Conservation (phyloP, 2,113 vertebrate genomes). For the Chinchilla lanigera region DNA sequence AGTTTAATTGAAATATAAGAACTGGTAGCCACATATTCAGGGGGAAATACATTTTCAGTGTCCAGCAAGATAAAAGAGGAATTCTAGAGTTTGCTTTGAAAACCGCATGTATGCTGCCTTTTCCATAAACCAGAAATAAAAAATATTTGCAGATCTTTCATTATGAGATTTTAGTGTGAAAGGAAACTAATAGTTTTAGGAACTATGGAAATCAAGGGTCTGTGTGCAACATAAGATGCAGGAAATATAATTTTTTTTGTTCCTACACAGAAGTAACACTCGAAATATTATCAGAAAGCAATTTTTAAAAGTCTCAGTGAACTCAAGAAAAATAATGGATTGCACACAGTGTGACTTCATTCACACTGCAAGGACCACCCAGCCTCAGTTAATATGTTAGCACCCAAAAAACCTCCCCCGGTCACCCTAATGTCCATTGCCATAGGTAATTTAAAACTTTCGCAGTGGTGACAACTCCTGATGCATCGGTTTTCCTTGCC, state of each 20-base stretch:
- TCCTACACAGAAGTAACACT: not conserved
- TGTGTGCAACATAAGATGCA: not conserved
- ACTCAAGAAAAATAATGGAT: not conserved
- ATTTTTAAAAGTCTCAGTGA: not conserved
- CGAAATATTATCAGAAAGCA: not conserved
- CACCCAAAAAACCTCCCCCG: not conserved
- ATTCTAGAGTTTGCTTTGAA: not conserved
- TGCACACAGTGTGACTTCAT: not conserved
- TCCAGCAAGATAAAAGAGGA: not conserved
- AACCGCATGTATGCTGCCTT: not conserved
- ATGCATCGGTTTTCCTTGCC: not conserved
- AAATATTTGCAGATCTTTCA: not conserved
- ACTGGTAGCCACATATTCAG: not conserved
- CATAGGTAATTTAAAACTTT: not conserved
- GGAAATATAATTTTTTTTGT: not conserved
- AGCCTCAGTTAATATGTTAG: not conserved
- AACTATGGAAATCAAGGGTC: not conserved
- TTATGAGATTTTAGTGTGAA: not conserved
- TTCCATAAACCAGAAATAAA: not conserved
- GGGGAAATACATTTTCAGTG: not conserved
- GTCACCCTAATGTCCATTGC: not conserved
- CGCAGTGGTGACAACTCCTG: not conserved
- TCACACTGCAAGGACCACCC: not conserved
- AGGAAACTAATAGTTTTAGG: not conserved
- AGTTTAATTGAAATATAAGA: not conserved